Conservation (phyloP, 2,113 vertebrate species). For the Tangachromis dhanisi region DNA sequence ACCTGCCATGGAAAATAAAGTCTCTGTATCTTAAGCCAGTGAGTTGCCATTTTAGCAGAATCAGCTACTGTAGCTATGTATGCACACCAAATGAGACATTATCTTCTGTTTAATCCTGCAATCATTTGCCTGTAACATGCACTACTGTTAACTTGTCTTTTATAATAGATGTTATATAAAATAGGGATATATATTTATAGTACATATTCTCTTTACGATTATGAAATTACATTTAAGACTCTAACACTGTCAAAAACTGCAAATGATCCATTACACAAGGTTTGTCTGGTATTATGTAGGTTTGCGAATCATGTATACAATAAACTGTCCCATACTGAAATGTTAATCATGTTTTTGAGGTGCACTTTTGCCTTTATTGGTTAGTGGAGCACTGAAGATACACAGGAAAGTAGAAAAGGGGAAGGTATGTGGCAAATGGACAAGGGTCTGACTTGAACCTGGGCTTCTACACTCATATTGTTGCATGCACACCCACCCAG, state of each 20-base stretch:
- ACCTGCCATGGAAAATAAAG: constrained; percentile 3
- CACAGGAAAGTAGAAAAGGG: background rate
- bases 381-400: background rate
- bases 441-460: background rate
- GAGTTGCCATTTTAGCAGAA: background rate
- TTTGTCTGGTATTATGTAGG: background rate
- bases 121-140: background rate
- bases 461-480: background rate
- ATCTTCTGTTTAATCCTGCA: background rate
- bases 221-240: background rate
- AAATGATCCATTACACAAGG: background rate
- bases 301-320: background rate
- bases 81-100: background rate
- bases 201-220: background rate
- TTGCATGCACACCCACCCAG: background rate
- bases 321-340: background rate
- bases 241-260: background rate
- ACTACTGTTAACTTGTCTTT: background rate
- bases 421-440: background rate
- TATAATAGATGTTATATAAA: background rate
- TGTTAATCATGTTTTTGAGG: background rate
- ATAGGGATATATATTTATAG: background rate
- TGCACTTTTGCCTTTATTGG: background rate
- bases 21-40: background rate
- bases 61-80: background rate